Base-by-base conservation (phyloP, 2,797 vertebrate species). In the Geotrypetes seraphini region DNA sequence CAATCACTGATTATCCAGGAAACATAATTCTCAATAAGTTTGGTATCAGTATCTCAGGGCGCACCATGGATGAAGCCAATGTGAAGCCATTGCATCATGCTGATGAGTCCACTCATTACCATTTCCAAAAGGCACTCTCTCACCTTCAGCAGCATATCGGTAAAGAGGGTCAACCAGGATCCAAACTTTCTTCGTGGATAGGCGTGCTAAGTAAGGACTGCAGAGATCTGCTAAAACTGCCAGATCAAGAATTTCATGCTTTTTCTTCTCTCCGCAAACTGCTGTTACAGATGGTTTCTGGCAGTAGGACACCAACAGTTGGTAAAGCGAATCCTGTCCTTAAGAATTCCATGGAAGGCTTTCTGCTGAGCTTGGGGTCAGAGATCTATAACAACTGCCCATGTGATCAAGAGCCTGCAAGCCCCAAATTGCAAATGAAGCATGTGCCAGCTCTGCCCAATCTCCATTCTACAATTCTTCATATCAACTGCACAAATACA, bases 11-110 rank as follows among this genome's bases (percentile, higher is more conserved):
- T 2, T 78, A 79, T 18, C 69, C 75, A 1, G 76, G 68, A 33
- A 81, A 80, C 52, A 60, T 63, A 30, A 66, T 79, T 23, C 71
- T 82, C 42, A 80, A 78, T 28, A 23, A 29, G 13, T 70, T 82
- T 6, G 79, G 79, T 19, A 57, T 82, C 49, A 77, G 73, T 43
- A 67, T 81, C 35, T 60, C 75, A 10, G 66, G 53, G 24, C 54
- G 62, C 24, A 52, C 41, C 1, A 26, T 42, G 15, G 39, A 2
- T 7, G 56, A 63, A 0, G 69, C 47, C 3, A 50, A 40, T 31
- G 23, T 57, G 22, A 49, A 8, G 0, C 32, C 50, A 0, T 6
- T 54, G 19, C 39, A 39, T 2, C 23, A 45, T 0, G 57, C 51
- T 14, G 27, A 71, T 0, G 64, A 51, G 5, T 43, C 42, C 4